Percentiles rank a stretch among this genome's conserved stretches.
phyloP scores from a whole-genome alignment of 2,797 vertebrate genomes.

The Acestrorhynchus altus region DNA sequence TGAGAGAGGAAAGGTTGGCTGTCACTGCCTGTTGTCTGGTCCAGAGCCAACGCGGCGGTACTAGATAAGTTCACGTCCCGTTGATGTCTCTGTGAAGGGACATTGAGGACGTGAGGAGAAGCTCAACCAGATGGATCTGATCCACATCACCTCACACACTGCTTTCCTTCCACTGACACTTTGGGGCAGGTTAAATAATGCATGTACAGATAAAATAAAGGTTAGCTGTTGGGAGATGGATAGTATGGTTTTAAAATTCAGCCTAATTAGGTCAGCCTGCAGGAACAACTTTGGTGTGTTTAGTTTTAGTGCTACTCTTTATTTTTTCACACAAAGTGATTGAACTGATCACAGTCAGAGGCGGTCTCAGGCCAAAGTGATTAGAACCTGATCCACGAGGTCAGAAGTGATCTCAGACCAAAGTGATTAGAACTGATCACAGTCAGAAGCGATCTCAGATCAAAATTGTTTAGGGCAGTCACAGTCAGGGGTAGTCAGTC shows the following conservation, averaged over 20 bases:
- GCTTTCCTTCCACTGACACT: neutral
- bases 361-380: no score
- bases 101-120: constrained; percentile 2
- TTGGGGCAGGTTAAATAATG: neutral
- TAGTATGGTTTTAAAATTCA: neutral
- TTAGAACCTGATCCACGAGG: no score
- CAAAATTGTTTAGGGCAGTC: no score
- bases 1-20: constrained; percentile 59
- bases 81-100: constrained; percentile 4
- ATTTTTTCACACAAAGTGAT: no score
- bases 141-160: constrained; percentile 10
- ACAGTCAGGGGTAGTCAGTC: no score
- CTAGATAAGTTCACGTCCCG: constrained; percentile 27
- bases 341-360: no score
- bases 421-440: no score
- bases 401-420: no score
- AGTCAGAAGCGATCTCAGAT: no score
- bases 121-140: constrained; percentile 2
- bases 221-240: neutral
- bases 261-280: no score
- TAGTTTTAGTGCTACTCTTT: no score
- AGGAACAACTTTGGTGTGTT: no score
- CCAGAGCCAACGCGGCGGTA: constrained; percentile 16
- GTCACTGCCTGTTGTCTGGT: constrained; percentile 51
- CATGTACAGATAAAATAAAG: neutral